Conservation (phyloP, 2,797 vertebrate species). For the Channa striata region DNA sequence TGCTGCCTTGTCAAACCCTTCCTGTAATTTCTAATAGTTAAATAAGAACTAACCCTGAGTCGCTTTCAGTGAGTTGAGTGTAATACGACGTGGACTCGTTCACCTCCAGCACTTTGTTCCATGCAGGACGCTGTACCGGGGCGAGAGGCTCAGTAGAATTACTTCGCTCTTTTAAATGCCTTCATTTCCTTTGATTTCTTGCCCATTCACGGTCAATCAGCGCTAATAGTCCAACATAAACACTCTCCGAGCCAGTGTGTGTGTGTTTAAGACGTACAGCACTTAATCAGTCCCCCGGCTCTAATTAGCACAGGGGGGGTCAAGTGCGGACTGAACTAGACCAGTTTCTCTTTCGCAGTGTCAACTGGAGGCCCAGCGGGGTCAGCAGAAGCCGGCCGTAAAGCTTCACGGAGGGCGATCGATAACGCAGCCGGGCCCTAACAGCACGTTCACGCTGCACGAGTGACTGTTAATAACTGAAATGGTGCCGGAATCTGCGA, state of each 20-base stretch:
- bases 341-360: constrained; percentile 40
- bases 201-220: constrained; percentile 51
- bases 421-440: constrained; percentile 45
- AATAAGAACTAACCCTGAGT: constrained; percentile 17
- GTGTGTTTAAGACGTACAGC: constrained; percentile 58
- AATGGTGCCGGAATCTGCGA: constrained; percentile 10
- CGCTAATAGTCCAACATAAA: constrained; percentile 62
- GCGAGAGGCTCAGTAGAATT: constrained; percentile 12
- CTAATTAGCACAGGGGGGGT: constrained; percentile 71
- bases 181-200: constrained; percentile 57
- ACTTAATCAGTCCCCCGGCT: constrained; percentile 71
- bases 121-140: background rate
- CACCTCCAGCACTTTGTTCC: constrained; percentile 31
- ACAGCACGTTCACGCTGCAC: constrained; percentile 17
- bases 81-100: constrained; percentile 21
- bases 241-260: constrained; percentile 31
- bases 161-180: constrained; percentile 47
- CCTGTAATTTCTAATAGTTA: constrained; percentile 30
- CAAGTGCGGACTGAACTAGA: constrained; percentile 70
- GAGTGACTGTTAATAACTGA: constrained; percentile 3
- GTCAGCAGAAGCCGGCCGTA: constrained; percentile 44
- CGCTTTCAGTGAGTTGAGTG: background rate
- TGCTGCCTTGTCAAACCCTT: background rate
- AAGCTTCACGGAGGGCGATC: constrained; percentile 55
- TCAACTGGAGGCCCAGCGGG: constrained; percentile 47